Conservation (phyloP, 2,113 vertebrate genomes). For the Cyanoramphus novaezelandiae region DNA sequence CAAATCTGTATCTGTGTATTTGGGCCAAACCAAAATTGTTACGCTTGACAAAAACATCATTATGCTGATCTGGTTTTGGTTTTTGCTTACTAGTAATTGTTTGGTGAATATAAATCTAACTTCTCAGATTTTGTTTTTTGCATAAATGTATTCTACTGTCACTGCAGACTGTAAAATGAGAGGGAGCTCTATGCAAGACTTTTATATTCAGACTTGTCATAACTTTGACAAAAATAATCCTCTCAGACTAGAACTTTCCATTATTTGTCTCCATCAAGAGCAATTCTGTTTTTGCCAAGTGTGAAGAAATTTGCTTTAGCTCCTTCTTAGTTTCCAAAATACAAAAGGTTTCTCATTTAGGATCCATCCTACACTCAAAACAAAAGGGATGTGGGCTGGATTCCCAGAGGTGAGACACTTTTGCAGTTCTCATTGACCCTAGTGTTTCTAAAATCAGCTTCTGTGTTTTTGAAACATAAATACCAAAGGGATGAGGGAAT, state of each 20-base stretch:
- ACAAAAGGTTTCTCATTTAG: constrained; percentile 42
- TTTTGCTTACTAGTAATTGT: constrained; percentile 61
- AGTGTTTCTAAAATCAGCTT: constrained; percentile 48
- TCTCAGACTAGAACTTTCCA: constrained; percentile 42
- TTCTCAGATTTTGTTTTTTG: constrained; percentile 27
- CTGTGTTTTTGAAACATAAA: constrained; percentile 52
- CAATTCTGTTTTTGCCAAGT: constrained; percentile 25
- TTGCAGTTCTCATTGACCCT: constrained; percentile 1
- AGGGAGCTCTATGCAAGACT: constrained; percentile 13
- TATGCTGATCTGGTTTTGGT: constrained; percentile 45
- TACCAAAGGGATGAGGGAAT: constrained; percentile 47
- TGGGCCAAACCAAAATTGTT: constrained; percentile 53
- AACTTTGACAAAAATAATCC: constrained; percentile 56
- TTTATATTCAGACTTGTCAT: constrained; percentile 15
- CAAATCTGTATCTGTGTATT: constrained; percentile 38
- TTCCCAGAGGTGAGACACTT: constrained; percentile 26
- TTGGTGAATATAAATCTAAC: constrained; percentile 52
- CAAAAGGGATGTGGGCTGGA: constrained; percentile 44
- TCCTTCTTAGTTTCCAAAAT: constrained; percentile 37
- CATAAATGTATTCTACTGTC: constrained; percentile 5
- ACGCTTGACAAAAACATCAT: constrained; percentile 46
- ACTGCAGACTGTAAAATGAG: constrained; percentile 3
- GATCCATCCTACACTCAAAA: constrained; percentile 38
- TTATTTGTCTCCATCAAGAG: constrained; percentile 30
- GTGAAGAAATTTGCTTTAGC: constrained; percentile 36